Percentiles rank a stretch among this genome's conserved stretches.
phyloP scores from a whole-genome alignment of 2,797 vertebrate genomes.

The Aplochiton taeniatus region DNA sequence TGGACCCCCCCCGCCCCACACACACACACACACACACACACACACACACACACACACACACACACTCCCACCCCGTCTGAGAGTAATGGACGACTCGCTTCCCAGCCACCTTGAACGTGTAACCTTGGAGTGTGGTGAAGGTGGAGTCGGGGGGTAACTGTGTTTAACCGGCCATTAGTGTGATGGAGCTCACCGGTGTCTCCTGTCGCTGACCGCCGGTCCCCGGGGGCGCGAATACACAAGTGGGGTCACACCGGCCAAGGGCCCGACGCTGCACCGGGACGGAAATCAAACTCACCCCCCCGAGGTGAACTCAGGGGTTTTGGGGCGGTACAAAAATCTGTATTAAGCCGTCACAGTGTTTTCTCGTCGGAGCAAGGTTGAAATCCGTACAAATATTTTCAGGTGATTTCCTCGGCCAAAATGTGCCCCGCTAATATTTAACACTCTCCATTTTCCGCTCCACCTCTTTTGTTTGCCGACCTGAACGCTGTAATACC shows the following conservation, averaged over 20 bases:
- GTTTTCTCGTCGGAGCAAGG: no score
- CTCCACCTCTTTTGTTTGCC: constrained; percentile 42
- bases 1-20: no score
- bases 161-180: constrained; percentile 63
- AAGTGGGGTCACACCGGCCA: constrained; percentile 15
- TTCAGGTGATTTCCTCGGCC: no score
- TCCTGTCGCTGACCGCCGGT: constrained; percentile 28
- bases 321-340: no score
- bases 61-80: no score
- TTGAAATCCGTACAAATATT: no score
- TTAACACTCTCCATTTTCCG: not conserved
- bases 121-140: constrained; percentile 62
- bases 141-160: constrained; percentile 55
- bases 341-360: no score
- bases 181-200: constrained; percentile 57
- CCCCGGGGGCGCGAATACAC: constrained; percentile 18
- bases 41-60: no score
- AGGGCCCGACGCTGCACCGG: no score
- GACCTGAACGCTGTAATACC: constrained; percentile 23
- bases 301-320: no score
- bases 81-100: constrained; percentile 5
- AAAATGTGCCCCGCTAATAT: not conserved
- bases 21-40: no score
- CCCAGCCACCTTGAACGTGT: constrained; percentile 45
- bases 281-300: no score